Conservation (phyloP, 2,797 vertebrate genomes). For the Pipistrellus pygmaeus region DNA sequence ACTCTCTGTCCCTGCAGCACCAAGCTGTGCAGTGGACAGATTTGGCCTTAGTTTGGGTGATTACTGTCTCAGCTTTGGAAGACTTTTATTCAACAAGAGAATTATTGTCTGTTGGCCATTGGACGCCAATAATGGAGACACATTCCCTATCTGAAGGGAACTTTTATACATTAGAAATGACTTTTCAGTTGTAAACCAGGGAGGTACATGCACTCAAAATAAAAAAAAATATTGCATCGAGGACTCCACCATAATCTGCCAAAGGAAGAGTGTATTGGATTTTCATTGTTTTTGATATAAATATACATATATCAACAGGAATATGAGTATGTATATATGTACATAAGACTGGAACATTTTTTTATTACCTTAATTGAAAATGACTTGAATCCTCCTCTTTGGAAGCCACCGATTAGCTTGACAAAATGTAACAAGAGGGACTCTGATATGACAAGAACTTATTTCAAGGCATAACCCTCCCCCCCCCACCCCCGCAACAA, state of each 20-base stretch:
- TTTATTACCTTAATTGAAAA: conserved; percentile 59
- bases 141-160: conserved; percentile 19
- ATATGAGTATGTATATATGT: neutral
- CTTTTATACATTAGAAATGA: conserved; percentile 36
- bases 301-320: neutral
- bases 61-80: conserved; percentile 34
- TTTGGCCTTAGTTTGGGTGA: conserved; percentile 16
- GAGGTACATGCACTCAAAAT: neutral
- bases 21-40: neutral
- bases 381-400: conserved; percentile 50
- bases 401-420: conserved; percentile 59
- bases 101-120: neutral
- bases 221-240: neutral
- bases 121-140: neutral
- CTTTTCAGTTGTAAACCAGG: conserved; percentile 31
- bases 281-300: conserved; percentile 25
- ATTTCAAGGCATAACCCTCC: conserved; percentile 65
- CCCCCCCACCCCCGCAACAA: neutral
- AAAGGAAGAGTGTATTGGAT: conserved; percentile 15
- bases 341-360: conserved; percentile 23
- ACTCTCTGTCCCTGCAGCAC: neutral
- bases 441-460: conserved; percentile 61
- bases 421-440: conserved; percentile 49
- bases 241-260: neutral
- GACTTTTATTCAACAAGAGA: conserved; percentile 55